These are phyloP conservation scores for Gryllus longicercus DNA, from an alignment of 2,888 invertebrate species.

Conservation along the genomic window DNA sequence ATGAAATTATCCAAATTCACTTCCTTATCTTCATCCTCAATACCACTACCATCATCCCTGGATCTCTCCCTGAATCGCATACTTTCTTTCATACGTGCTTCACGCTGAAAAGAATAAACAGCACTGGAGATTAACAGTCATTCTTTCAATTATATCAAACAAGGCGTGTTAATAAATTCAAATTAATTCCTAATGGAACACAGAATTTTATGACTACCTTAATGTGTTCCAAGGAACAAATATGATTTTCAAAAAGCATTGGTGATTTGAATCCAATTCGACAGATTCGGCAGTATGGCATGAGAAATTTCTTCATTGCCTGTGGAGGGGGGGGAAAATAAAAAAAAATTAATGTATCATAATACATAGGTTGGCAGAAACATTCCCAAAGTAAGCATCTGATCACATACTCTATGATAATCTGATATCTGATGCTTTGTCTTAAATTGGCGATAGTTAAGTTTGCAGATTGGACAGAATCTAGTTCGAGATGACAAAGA, in stretches of 20 bases:
- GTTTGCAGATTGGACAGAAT: constrained; percentile 71
- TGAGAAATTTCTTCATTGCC: constrained; percentile 79
- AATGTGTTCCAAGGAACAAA: constrained; percentile 75
- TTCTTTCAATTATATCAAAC: not conserved
- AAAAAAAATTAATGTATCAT: constrained; percentile 21
- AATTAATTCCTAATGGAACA: not conserved
- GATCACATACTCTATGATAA: constrained; percentile 54
- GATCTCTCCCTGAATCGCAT: constrained; percentile 51
- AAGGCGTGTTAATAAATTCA: not conserved
- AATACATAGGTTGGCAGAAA: not conserved
- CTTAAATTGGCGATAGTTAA: constrained; percentile 72
- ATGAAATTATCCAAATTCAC: constrained; percentile 79
- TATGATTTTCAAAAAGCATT: constrained; percentile 80
- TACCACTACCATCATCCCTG: constrained; percentile 44
- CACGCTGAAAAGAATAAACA: constrained; percentile 50
- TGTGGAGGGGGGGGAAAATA: constrained; percentile 45
- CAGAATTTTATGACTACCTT: constrained; percentile 54
- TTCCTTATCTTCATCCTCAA: constrained; percentile 58
- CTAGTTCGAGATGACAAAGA: constrained; percentile 60
- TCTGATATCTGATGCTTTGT: constrained; percentile 75
- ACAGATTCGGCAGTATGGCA: constrained; percentile 77
- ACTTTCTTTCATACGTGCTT: constrained; percentile 51
- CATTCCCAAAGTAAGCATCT: not conserved
- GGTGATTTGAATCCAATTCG: constrained; percentile 75
- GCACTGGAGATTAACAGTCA: not conserved